A percentile compares a stretch with the other conserved stretches of the same genome.
These are phyloP conservation scores for Halcyon chelicuti DNA, from an alignment of 2,797 vertebrate species.

Conservation along the genomic window DNA sequence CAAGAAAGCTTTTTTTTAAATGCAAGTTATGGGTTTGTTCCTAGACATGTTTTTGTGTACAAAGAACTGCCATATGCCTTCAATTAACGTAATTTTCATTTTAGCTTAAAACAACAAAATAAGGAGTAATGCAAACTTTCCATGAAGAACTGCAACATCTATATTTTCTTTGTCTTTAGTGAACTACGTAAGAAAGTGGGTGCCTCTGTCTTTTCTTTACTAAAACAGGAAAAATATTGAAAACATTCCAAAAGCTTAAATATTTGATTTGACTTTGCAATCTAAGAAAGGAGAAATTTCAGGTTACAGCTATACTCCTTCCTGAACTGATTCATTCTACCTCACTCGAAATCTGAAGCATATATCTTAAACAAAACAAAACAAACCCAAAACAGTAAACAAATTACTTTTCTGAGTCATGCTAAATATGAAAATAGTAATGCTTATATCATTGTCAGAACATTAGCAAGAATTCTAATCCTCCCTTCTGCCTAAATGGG, in stretches of 20 bases:
- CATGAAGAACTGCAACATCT: neutral
- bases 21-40: neutral
- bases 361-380: neutral
- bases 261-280: neutral
- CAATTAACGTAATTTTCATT: neutral
- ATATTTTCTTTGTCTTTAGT: neutral
- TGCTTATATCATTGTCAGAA: neutral
- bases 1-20: neutral
- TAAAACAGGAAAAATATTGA: neutral
- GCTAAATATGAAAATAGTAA: neutral
- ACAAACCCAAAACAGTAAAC: neutral
- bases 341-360: neutral
- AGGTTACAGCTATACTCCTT: neutral
- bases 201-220: neutral
- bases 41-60: neutral
- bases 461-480: neutral
- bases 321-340: neutral
- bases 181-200: neutral
- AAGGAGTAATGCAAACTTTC: neutral
- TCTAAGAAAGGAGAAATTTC: neutral
- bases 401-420: neutral
- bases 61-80: neutral
- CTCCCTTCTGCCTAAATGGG: neutral
- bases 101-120: neutral
- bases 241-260: neutral